A percentile compares a stretch with the other conserved stretches of the same genome.
These are phyloP conservation scores for Cybosia mesomella DNA, from an alignment of 2,888 invertebrate species.

Conservation along the genomic window DNA sequence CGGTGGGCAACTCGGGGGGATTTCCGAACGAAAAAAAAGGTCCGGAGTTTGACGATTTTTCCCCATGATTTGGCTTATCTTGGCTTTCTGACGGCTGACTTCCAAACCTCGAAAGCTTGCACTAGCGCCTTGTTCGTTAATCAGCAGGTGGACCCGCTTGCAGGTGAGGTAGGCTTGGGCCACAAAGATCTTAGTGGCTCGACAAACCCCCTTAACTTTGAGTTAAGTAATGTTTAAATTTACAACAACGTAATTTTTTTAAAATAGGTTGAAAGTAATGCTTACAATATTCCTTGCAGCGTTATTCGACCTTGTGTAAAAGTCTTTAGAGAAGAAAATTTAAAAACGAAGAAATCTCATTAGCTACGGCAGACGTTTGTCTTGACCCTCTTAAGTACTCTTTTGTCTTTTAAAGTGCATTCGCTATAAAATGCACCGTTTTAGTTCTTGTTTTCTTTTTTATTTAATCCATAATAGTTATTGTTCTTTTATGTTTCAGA, in stretches of 20 bases:
- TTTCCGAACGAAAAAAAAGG: too few relatives aligned
- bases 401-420: slow-evolving; percentile 31
- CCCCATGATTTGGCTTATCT: too few relatives aligned
- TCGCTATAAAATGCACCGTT: slow-evolving; percentile 14
- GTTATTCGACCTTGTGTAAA: background rate
- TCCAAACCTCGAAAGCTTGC: too few relatives aligned
- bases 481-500: background rate
- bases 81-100: too few relatives aligned
- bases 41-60: too few relatives aligned
- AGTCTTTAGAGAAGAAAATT: slow-evolving; percentile 9
- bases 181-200: too few relatives aligned
- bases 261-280: background rate
- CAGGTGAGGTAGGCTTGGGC: too few relatives aligned
- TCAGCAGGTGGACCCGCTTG: too few relatives aligned
- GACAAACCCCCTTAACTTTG: too few relatives aligned
- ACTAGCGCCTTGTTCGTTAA: too few relatives aligned
- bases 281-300: background rate
- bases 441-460: background rate
- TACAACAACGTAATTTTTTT: background rate
- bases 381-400: slow-evolving; percentile 19
- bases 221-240: background rate
- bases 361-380: slow-evolving; percentile 21
- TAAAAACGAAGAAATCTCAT: slow-evolving; percentile 25
- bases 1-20: too few relatives aligned
- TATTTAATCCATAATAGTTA: background rate